Evolutionary conservation across 1,140 invertebrate genomes (phyloP).

Genomic region (Zaprionus taronus): DNA sequence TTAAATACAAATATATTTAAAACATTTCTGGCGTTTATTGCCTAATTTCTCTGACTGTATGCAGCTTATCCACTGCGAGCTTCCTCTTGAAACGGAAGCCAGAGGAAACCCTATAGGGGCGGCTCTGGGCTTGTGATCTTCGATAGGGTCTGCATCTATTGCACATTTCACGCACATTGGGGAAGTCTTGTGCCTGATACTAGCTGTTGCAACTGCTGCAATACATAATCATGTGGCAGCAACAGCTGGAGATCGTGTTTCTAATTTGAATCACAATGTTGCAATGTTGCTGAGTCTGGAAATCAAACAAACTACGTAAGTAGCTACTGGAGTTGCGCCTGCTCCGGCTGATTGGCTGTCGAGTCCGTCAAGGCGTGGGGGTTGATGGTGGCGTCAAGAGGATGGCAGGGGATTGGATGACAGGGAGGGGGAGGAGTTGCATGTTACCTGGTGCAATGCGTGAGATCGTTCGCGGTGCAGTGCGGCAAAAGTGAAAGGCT

Average conservation of each 20-base stretch:
- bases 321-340: constrained; percentile 36
- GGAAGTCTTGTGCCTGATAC: constrained; percentile 17
- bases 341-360: constrained; percentile 23
- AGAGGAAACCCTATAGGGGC: constrained; percentile 21
- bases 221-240: constrained; percentile 30
- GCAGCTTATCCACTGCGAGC: background rate
- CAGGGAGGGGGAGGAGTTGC: background rate
- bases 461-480: constrained; percentile 60
- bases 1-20: background rate
- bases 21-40: background rate
- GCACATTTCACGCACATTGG: constrained; percentile 25
- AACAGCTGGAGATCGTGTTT: constrained; percentile 44
- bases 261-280: constrained; percentile 45
- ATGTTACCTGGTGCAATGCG: constrained; percentile 46
- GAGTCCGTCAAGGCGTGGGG: constrained; percentile 6
- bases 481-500: constrained; percentile 78
- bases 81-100: constrained; percentile 29
- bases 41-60: constrained; percentile 11
- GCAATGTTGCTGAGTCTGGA: constrained; percentile 35
- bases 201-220: constrained; percentile 6
- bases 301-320: constrained; percentile 31
- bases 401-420: background rate
- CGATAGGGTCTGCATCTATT: constrained; percentile 10
- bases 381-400: constrained; percentile 14
- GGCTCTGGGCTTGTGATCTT: constrained; percentile 12